Evolutionary conservation across 2,113 vertebrate genomes (phyloP).

Genomic region (Petroica traversi): DNA sequence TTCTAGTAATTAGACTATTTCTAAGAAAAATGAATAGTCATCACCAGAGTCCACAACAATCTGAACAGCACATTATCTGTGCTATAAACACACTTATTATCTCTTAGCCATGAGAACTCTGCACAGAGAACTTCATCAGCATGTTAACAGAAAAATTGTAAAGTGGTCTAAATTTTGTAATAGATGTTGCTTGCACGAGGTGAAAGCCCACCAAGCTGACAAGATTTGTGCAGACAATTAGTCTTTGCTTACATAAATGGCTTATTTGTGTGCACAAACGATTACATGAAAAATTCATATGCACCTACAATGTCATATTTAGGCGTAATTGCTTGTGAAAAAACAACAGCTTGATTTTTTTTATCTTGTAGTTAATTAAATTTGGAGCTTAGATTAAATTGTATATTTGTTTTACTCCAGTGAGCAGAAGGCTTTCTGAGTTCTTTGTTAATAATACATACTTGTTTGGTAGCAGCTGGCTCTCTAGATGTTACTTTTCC

Average conservation of each 20-base stretch:
- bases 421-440: not conserved
- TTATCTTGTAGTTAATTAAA: constrained; percentile 37
- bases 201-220: not conserved
- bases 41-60: not conserved
- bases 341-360: constrained; percentile 9
- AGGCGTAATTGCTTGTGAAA: constrained; percentile 13
- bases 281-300: constrained; percentile 36
- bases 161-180: not conserved
- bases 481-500: constrained; percentile 17
- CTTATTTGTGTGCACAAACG: constrained; percentile 36
- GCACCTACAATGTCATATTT: constrained; percentile 26
- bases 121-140: not conserved
- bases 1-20: constrained; percentile 57
- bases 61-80: not conserved
- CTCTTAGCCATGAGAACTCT: not conserved
- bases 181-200: not conserved
- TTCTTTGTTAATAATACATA: constrained; percentile 50
- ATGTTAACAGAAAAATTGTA: not conserved
- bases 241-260: constrained; percentile 13
- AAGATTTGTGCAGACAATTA: constrained; percentile 15
- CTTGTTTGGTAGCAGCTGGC: constrained; percentile 7
- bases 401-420: constrained; percentile 43
- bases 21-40: not conserved
- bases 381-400: constrained; percentile 16
- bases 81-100: not conserved